Evolutionary conservation across 1,140 invertebrate species (phyloP).

Genomic region (Orchesella cincta): DNA sequence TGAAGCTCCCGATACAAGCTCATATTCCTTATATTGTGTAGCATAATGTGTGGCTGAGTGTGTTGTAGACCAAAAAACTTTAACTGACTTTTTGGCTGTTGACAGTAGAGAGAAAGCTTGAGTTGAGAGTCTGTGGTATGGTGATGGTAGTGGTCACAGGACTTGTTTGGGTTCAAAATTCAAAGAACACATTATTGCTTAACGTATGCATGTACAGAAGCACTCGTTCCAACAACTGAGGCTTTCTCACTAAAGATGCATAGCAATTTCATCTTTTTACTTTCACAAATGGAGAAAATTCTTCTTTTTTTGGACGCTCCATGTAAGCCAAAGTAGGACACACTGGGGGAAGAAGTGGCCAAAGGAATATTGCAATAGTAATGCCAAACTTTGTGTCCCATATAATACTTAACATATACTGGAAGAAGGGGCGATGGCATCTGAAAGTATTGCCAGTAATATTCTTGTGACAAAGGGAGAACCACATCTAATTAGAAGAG

Average conservation of each 20-base stretch:
- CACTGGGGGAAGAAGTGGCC: neutral
- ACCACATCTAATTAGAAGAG: constrained; percentile 18
- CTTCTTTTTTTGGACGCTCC: neutral
- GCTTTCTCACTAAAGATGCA: neutral
- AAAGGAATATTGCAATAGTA: neutral
- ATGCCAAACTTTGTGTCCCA: neutral
- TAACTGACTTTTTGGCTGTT: constrained; percentile 2
- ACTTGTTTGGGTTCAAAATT: constrained; percentile 22
- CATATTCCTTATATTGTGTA: too few relatives aligned
- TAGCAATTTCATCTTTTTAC: constrained; percentile 17
- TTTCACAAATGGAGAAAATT: neutral
- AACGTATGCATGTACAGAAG: neutral
- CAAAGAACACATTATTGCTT: neutral
- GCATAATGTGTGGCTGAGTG: too few relatives aligned
- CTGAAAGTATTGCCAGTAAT: constrained; percentile 6
- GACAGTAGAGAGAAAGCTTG: constrained; percentile 1
- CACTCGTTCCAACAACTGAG: neutral
- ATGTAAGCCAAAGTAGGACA: neutral
- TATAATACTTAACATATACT: neutral
- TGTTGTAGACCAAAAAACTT: too few relatives aligned
- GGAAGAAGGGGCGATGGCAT: neutral
- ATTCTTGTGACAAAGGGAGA: neutral
- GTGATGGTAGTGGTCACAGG: neutral
- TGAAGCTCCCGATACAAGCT: neutral
- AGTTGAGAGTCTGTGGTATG: neutral